Conservation (phyloP, 2,113 vertebrate genomes). For the Percina caprodes region DNA sequence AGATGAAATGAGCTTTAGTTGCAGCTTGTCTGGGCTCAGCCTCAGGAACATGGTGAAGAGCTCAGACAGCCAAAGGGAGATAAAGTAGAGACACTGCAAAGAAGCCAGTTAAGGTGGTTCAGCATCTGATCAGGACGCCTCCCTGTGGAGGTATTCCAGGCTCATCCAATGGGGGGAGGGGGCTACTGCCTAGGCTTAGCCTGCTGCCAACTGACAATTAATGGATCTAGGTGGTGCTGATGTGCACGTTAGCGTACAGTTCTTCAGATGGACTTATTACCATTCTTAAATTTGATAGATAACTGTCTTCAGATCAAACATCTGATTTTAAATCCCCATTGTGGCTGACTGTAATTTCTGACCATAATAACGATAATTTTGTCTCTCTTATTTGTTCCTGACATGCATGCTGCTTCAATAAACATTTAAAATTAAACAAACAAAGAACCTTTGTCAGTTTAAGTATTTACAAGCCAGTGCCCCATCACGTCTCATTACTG, state of each 20-base stretch:
- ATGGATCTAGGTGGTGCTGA: neutral
- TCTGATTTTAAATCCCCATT: neutral
- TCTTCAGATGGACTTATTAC: neutral
- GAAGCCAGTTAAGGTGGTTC: neutral
- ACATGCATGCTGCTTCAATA: neutral
- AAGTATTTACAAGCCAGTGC: neutral
- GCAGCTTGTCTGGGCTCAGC: neutral
- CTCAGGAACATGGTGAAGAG: neutral
- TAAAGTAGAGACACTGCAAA: neutral
- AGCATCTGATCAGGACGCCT: neutral
- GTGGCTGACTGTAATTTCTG: neutral
- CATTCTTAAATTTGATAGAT: neutral
- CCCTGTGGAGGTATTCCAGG: neutral
- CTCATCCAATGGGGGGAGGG: neutral
- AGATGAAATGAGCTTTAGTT: neutral
- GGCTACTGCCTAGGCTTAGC: neutral
- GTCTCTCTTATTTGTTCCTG: neutral
- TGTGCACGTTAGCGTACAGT: neutral
- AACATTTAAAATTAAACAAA: neutral
- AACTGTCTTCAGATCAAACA: neutral
- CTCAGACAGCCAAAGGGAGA: neutral
- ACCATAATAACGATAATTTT: neutral
- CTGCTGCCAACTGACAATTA: neutral
- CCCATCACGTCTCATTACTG: neutral
- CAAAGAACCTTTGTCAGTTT: neutral